Base-by-base conservation (phyloP, 2,113 vertebrate genomes). In the Callaeas wilsoni region DNA sequence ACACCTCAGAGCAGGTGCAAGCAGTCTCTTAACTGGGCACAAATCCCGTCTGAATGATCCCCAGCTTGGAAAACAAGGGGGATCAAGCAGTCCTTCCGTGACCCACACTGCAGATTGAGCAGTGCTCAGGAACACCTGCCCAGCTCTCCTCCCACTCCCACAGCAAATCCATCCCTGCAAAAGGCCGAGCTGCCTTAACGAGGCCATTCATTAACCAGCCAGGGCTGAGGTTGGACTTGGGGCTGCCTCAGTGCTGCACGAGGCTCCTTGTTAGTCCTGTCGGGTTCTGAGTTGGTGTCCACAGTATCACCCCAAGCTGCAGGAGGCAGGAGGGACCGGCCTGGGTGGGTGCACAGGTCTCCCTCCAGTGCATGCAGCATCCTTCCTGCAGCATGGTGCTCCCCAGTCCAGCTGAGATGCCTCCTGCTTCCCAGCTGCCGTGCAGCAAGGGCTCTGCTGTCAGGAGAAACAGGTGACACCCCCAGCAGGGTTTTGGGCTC, bases 271-370 rank as follows among this genome's bases (percentile, higher is more conserved):
- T 50, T 39, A 67, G 55, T 60, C 57, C 46, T 70, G 26, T 13
- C 30, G 10, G 46, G 37, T 17, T 29, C n/a, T 21, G 47, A 37
- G 16, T 3, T 41, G 63, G 13, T 30, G 16, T 23, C 53, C 56
- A 9, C 60, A 52, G 56, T 5, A 4, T 42, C 35, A 17, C 27
- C 10, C 35, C 3, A 3, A 63, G 80, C 17, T 4, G 9, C 27
- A 13, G 4, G 50, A 14, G 15, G 44, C 71, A 80, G 68, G 11
- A 68, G 50, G 22, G 41, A 37, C 29, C 0, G 0, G 33, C 33
- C 33, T 27, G 46, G 46, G 22, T 0, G 0, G 18, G 23, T 4
- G 1, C 2, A 2, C 1, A 2, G 47, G 37, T 63, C 53, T 17
- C 70, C 46, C 53, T 17, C 70, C 46, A 44, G 22, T 35, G 80